Evolutionary conservation across 2,113 vertebrate species (phyloP).

Genomic region (Formicarius rufipectus): DNA sequence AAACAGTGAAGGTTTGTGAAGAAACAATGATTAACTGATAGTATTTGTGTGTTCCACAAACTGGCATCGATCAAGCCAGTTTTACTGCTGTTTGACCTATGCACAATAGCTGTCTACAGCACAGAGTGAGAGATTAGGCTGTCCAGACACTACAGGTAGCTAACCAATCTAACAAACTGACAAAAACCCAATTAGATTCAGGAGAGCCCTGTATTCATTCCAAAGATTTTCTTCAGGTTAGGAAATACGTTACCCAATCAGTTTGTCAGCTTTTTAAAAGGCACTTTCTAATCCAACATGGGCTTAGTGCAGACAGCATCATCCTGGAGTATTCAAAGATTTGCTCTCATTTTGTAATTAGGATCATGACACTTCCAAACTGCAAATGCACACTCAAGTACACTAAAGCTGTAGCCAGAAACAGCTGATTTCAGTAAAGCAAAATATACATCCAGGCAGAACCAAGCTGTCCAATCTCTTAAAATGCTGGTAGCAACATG

Average conservation of each 20-base stretch:
- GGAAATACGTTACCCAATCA: background rate
- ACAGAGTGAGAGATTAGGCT: background rate
- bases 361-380: background rate
- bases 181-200: background rate
- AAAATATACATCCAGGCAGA: background rate
- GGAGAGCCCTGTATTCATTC: background rate
- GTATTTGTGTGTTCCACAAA: background rate
- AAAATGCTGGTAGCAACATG: background rate
- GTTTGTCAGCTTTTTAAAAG: background rate
- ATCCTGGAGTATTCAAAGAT: background rate
- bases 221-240: background rate
- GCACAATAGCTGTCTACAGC: background rate
- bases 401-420: background rate
- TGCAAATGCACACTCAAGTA: background rate
- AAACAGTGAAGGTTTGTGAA: background rate
- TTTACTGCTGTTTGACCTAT: background rate
- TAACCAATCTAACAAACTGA: background rate
- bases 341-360: background rate
- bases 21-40: background rate
- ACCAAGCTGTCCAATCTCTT: background rate
- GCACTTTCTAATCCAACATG: background rate
- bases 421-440: background rate
- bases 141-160: background rate
- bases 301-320: background rate
- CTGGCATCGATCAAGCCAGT: background rate